Base-by-base conservation (phyloP, 2,888 invertebrate species). In the Agrilus cyanescens region DNA sequence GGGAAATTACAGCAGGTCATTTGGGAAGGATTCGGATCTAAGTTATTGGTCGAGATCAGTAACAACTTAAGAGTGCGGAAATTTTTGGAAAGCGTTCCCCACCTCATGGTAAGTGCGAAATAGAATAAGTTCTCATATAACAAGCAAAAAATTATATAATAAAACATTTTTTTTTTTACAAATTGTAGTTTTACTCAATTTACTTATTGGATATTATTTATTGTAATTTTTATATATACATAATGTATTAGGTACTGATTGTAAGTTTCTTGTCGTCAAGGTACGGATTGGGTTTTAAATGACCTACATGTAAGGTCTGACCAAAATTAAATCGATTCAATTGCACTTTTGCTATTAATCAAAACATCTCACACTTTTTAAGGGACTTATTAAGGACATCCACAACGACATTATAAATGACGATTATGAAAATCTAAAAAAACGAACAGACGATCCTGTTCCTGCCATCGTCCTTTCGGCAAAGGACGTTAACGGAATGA, bases 21-120 rank as follows among this genome's bases (percentile, higher is more conserved):
- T 40, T 87, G 91, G 85, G 86, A 86, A 57, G 93, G 94, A 0
- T 86, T 91, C 59, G 94, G 93, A 1, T 75, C 82, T 44, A 78
- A 85, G 51, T 73, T 93, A 37, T 72, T 85, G 46, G 81, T 82
- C 54, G 88, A 91, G 61, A 85, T 86, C 29, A 87, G 86, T 64
- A 87, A 81, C 59, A 86, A 89, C 68, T 76, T 81, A 1, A 76
- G 82, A 45, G 86, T 93, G 41, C 83, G 79, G 64, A 79, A 78
- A 56, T 94, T 95, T 63, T 70, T 95, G 40, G 86, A 89, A 56
- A 86, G 88, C n/a, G 85, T 93, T n/a, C 94, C 94, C 8, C 85
- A 85, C 61, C 85, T 91, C 46, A 86, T 93, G 87, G 93, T 90
- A 61, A 70, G 63, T 49, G 2, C 7, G 7, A 7, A 20, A 20